Evolutionary conservation across 1,140 invertebrate species (phyloP).

Genomic region (Lasaia peninsularis): DNA sequence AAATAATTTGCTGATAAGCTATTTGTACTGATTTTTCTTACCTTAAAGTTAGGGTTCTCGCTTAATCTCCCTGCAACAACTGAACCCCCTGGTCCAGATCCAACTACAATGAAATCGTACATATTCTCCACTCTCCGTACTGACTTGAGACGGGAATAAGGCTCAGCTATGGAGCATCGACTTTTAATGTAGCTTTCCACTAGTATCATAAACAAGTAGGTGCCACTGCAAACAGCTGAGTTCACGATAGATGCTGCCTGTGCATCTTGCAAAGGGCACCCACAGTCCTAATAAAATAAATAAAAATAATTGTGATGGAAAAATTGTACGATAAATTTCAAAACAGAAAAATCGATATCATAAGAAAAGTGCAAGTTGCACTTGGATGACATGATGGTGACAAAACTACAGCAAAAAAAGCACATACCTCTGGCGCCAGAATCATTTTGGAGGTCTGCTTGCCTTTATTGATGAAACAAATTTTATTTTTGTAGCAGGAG

Average conservation of each 20-base stretch:
- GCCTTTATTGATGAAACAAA: too few species aligned
- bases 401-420: too few species aligned
- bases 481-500: too few species aligned
- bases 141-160: conserved; percentile 31
- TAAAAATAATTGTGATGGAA: neutral
- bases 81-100: conserved; percentile 40
- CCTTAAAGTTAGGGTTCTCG: conserved; percentile 33
- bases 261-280: conserved; percentile 81
- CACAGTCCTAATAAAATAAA: conserved; percentile 70
- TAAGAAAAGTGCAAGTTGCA: too few species aligned
- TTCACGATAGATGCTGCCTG: conserved; percentile 83
- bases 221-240: conserved; percentile 81
- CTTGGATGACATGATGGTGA: neutral
- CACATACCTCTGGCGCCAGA: too few species aligned
- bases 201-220: conserved; percentile 87
- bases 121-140: conserved; percentile 13
- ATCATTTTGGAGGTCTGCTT: too few species aligned
- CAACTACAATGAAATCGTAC: conserved; percentile 51
- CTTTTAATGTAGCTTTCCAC: conserved; percentile 86
- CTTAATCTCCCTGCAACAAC: conserved; percentile 43
- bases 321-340: too few species aligned
- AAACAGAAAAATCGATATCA: too few species aligned
- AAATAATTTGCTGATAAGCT: neutral
- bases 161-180: conserved; percentile 81
- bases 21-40: conserved; percentile 18